A percentile compares a stretch with the other conserved stretches of the same genome.
These are phyloP conservation scores for Catamblyrhynchus diadema DNA, from an alignment of 2,797 vertebrate genomes.

Conservation along the genomic window DNA sequence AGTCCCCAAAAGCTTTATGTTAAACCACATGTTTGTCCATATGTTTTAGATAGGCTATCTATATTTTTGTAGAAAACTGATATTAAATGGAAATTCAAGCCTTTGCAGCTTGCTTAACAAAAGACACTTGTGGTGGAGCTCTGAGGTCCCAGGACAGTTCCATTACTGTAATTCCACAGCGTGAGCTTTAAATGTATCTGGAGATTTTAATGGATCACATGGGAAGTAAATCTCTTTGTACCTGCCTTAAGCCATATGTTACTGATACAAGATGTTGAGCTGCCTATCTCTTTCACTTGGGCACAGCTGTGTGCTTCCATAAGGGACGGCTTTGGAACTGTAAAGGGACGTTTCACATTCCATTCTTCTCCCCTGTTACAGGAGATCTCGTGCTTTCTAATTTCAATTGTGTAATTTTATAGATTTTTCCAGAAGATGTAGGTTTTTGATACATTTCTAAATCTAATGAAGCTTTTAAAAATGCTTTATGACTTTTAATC, in stretches of 20 bases:
- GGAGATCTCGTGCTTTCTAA: not conserved
- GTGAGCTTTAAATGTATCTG: not conserved
- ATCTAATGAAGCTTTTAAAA: slow-evolving; percentile 37
- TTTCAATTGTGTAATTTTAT: not conserved
- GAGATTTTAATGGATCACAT: slow-evolving; percentile 44
- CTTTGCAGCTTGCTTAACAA: slow-evolving; percentile 14
- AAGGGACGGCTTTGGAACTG: not conserved
- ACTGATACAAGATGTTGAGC: slow-evolving; percentile 21
- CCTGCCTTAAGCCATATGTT: slow-evolving; percentile 53
- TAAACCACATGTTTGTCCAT: not conserved
- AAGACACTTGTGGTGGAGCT: slow-evolving; percentile 33
- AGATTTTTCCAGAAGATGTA: not conserved
- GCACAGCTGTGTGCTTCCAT: slow-evolving; percentile 6
- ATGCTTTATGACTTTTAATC: slow-evolving; percentile 1
- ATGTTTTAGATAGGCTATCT: slow-evolving; percentile 49
- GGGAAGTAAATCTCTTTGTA: slow-evolving; percentile 46
- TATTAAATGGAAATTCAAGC: slow-evolving; percentile 41
- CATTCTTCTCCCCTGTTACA: not conserved
- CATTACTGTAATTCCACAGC: slow-evolving; percentile 34
- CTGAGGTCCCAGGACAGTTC: slow-evolving; percentile 14
- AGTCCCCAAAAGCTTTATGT: not conserved
- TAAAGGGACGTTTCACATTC: slow-evolving; percentile 1
- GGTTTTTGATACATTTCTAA: not conserved
- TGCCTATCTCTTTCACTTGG: slow-evolving; percentile 35
- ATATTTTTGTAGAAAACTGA: slow-evolving; percentile 19